Evolutionary conservation across 2,797 vertebrate species (phyloP).

Genomic region (Enteromius anoplus): DNA sequence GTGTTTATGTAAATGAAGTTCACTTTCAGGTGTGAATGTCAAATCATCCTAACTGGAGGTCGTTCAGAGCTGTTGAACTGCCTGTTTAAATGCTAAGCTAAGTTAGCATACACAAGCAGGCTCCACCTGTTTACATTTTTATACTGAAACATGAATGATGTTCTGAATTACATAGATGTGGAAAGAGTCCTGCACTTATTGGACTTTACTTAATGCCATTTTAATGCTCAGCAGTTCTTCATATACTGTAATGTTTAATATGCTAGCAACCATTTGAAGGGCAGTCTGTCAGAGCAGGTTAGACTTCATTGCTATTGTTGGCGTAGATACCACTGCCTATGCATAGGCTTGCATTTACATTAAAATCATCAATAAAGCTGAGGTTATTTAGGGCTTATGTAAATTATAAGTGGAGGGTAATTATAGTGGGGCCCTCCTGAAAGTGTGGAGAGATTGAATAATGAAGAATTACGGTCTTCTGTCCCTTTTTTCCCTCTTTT

Average conservation of each 20-base stretch:
- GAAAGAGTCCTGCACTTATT: background rate
- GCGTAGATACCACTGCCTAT: background rate
- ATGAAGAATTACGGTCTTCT: conserved; percentile 32
- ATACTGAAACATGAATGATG: background rate
- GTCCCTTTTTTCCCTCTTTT: conserved; percentile 20
- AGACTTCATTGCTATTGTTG: conserved; percentile 16
- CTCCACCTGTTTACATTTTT: background rate
- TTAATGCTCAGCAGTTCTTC: background rate
- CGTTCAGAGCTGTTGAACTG: conserved; percentile 7
- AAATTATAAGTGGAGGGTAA: conserved; percentile 28
- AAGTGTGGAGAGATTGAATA: conserved; percentile 43
- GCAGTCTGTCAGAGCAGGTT: conserved; percentile 25
- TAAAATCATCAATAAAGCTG: conserved; percentile 36
- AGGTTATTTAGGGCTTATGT: conserved; percentile 42
- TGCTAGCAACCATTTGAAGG: conserved; percentile 5
- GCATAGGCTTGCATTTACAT: conserved; percentile 20
- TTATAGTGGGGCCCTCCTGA: conserved; percentile 30
- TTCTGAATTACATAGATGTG: background rate
- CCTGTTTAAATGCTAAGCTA: background rate
- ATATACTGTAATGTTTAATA: conserved; percentile 9
- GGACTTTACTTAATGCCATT: background rate
- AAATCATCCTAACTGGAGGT: background rate
- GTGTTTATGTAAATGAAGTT: background rate
- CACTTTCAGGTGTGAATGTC: background rate
- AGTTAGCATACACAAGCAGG: background rate